A percentile compares a stretch with the other conserved stretches of the same genome.
Conservation (phyloP, 2,888 invertebrate genomes). For the Eristalinus sepulchralis region DNA sequence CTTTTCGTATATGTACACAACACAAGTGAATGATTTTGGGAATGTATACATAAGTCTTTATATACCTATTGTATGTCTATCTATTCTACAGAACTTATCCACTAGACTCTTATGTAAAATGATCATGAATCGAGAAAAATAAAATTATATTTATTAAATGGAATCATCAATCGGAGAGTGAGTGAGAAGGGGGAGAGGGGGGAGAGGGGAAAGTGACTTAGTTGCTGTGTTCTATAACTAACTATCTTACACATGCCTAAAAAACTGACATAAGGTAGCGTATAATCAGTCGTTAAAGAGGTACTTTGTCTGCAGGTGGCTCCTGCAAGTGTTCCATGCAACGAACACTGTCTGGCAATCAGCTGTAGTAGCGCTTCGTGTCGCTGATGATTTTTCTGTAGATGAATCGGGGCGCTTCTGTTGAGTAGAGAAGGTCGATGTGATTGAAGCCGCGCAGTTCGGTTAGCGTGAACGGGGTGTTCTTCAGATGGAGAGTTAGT, state of each 20-base stretch:
- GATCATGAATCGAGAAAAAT: slow-evolving; percentile 63
- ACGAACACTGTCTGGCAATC: slow-evolving; percentile 13
- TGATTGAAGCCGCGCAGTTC: slow-evolving; percentile 78
- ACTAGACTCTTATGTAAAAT: slow-evolving; percentile 63
- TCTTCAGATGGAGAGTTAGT: slow-evolving; percentile 73
- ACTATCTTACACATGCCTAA: slow-evolving; percentile 45
- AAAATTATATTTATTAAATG: slow-evolving; percentile 71
- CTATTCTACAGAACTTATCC: slow-evolving; percentile 52
- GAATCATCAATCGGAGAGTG: slow-evolving; percentile 25
- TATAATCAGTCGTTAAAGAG: slow-evolving; percentile 53
- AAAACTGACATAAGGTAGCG: slow-evolving; percentile 53
- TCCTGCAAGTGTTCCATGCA: not conserved
- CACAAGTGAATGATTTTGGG: slow-evolving; percentile 23
- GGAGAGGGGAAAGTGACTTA: slow-evolving; percentile 20
- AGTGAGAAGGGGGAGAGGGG: not conserved
- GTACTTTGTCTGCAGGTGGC: not conserved
- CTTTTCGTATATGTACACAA: slow-evolving; percentile 12
- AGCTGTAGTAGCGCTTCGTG: slow-evolving; percentile 72
- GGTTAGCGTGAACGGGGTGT: slow-evolving; percentile 74
- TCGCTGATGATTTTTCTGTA: slow-evolving; percentile 76
- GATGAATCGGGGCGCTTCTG: slow-evolving; percentile 75
- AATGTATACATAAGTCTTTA: slow-evolving; percentile 51
- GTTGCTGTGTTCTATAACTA: slow-evolving; percentile 31
- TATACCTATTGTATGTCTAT: slow-evolving; percentile 41
- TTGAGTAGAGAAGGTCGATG: slow-evolving; percentile 77